These are phyloP conservation scores for Andrena bucephala DNA, from an alignment of 2,888 invertebrate species.

Conservation along the genomic window DNA sequence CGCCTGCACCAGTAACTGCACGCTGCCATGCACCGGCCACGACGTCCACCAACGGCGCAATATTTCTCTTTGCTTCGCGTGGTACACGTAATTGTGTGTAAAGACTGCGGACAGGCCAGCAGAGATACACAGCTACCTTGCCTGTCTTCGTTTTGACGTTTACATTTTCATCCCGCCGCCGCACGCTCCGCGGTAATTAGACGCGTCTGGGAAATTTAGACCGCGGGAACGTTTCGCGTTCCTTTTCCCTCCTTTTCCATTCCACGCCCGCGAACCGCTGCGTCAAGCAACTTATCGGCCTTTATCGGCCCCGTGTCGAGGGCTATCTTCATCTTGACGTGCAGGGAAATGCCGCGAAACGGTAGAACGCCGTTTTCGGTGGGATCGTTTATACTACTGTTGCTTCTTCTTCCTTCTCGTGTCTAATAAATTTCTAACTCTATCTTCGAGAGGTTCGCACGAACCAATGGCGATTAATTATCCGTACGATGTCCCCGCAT, in stretches of 20 bases:
- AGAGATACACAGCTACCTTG: slow-evolving; percentile 26
- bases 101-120: slow-evolving; percentile 43
- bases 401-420: not conserved
- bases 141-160: slow-evolving; percentile 47
- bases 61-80: slow-evolving; percentile 64
- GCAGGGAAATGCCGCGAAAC: not conserved
- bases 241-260: not conserved
- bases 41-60: slow-evolving; percentile 45
- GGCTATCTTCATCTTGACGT: not conserved
- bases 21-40: slow-evolving; percentile 44
- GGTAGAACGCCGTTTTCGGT: not conserved
- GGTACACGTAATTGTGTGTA: slow-evolving; percentile 59
- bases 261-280: not conserved
- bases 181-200: slow-evolving; percentile 26
- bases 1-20: slow-evolving; percentile 60
- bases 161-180: slow-evolving; percentile 54
- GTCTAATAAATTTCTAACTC: not conserved
- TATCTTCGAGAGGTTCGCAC: not conserved
- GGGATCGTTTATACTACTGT: not conserved
- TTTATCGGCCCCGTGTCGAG: not conserved
- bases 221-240: slow-evolving; percentile 18
- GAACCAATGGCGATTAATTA: not conserved
- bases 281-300: slow-evolving; percentile 1
- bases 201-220: slow-evolving; percentile 28
- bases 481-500: not conserved